phyloP scores from a whole-genome alignment of 2,113 vertebrate genomes.

The Catharus minimus region DNA sequence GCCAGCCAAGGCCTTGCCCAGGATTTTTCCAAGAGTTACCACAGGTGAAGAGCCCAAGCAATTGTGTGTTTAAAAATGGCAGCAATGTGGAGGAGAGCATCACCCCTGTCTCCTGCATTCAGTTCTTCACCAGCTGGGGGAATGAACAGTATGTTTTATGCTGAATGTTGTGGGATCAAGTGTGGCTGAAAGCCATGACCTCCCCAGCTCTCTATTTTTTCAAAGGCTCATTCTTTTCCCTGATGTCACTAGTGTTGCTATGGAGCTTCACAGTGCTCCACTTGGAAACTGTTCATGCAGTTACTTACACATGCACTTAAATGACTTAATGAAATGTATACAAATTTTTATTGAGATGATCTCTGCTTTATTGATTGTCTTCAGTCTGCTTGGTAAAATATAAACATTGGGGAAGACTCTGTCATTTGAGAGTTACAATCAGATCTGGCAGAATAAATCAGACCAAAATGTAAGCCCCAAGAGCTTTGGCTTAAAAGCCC shows the following conservation, averaged over 20 bases:
- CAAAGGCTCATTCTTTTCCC: neutral
- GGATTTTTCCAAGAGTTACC: neutral
- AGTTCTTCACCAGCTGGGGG: neutral
- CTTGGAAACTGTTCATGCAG: neutral
- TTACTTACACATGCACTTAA: neutral
- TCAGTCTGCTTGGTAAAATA: neutral
- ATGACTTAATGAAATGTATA: slow-evolving; percentile 24
- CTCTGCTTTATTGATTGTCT: slow-evolving; percentile 10
- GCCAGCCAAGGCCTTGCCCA: neutral
- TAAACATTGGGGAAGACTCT: neutral
- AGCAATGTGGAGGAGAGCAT: neutral
- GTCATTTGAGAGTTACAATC: neutral
- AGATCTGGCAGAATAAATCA: neutral
- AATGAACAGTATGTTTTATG: neutral
- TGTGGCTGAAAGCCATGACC: neutral
- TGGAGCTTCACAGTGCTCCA: neutral
- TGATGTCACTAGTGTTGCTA: slow-evolving; percentile 17
- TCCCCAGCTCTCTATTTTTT: neutral
- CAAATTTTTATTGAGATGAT: neutral
- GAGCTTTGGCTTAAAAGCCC: neutral
- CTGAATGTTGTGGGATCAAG: neutral
- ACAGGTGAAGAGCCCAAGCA: neutral
- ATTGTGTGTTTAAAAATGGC: neutral
- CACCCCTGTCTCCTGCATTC: neutral
- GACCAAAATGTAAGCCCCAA: neutral